These are phyloP conservation scores for Pogonomyrmex barbatus DNA, from an alignment of 1,140 invertebrate genomes.

Conservation along the genomic window DNA sequence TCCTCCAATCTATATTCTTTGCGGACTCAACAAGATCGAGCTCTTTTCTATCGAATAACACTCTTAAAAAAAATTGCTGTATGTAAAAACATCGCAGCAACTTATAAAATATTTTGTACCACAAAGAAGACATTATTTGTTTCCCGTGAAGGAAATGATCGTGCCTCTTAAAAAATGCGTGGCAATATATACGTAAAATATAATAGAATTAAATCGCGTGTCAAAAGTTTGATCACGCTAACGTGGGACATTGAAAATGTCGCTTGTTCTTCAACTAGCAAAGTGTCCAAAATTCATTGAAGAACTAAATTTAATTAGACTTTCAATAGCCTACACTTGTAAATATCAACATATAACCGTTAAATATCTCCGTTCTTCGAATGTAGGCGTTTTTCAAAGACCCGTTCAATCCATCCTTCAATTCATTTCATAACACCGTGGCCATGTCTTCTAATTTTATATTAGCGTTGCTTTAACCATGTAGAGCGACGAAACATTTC, in stretches of 20 bases:
- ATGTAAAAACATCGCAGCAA: conserved; percentile 34
- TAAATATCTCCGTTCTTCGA: conserved; percentile 65
- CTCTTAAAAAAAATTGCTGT: conserved; percentile 18
- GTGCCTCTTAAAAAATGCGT: background rate
- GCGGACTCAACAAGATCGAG: background rate
- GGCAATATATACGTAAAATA: conserved; percentile 44
- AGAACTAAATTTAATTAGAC: conserved; percentile 73
- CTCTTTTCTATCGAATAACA: conserved; percentile 6
- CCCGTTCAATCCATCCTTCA: conserved; percentile 70
- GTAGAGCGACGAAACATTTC: conserved; percentile 85
- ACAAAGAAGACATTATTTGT: conserved; percentile 44
- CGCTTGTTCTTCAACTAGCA: conserved; percentile 74
- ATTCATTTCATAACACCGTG: conserved; percentile 73
- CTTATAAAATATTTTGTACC: conserved; percentile 51
- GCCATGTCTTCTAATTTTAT: conserved; percentile 77
- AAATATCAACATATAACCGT: conserved; percentile 71
- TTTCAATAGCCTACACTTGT: conserved; percentile 72
- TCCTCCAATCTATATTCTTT: conserved; percentile 36
- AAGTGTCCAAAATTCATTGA: conserved; percentile 75
- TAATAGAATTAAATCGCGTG: conserved; percentile 41
- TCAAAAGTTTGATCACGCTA: conserved; percentile 74
- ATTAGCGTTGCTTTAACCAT: conserved; percentile 84
- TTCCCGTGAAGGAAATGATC: conserved; percentile 47
- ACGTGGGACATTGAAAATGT: conserved; percentile 80
- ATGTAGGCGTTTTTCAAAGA: conserved; percentile 75